These are phyloP conservation scores for Scaptodrosophila lebanonensis DNA, from an alignment of 1,140 invertebrate species.

Conservation along the genomic window DNA sequence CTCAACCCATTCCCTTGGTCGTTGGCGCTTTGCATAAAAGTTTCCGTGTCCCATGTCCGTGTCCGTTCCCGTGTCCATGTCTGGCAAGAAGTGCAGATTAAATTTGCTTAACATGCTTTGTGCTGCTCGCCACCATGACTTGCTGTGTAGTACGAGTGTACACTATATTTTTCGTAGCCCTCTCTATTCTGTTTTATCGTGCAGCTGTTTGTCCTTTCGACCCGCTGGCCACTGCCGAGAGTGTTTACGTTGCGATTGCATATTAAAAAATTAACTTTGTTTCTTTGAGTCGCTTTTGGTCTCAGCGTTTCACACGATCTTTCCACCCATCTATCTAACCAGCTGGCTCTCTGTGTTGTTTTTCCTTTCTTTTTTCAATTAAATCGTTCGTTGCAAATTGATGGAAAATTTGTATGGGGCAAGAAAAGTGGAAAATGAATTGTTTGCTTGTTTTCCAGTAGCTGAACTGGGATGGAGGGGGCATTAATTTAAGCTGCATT, in stretches of 20 bases:
- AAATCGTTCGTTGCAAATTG: slow-evolving; percentile 43
- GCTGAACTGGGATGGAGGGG: background rate
- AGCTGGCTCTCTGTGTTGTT: background rate
- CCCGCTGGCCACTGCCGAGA: slow-evolving; percentile 11
- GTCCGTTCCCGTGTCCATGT: slow-evolving; percentile 24
- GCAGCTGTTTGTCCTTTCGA: too few species aligned
- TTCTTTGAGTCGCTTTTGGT: slow-evolving; percentile 17
- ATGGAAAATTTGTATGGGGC: slow-evolving; percentile 46
- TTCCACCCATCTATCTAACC: background rate
- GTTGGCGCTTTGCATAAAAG: slow-evolving; percentile 22
- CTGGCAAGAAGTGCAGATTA: slow-evolving; percentile 70
- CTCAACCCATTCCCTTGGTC: too few species aligned
- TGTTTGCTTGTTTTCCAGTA: slow-evolving; percentile 53
- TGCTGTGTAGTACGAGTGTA: too few species aligned
- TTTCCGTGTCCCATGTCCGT: background rate
- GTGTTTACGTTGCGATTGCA: slow-evolving; percentile 56
- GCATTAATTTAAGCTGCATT: slow-evolving; percentile 45
- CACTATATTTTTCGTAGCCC: too few species aligned
- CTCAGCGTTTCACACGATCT: background rate
- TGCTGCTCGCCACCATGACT: too few species aligned
- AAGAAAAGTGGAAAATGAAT: slow-evolving; percentile 28
- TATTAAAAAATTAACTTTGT: slow-evolving; percentile 73
- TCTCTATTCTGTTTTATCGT: too few species aligned
- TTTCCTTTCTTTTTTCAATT: slow-evolving; percentile 24
- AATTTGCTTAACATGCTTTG: slow-evolving; percentile 73